Evolutionary conservation across 2,888 invertebrate genomes (phyloP), one percentile per base, ranked within the genome.

Genomic region (Leucophenga maculata): DNA sequence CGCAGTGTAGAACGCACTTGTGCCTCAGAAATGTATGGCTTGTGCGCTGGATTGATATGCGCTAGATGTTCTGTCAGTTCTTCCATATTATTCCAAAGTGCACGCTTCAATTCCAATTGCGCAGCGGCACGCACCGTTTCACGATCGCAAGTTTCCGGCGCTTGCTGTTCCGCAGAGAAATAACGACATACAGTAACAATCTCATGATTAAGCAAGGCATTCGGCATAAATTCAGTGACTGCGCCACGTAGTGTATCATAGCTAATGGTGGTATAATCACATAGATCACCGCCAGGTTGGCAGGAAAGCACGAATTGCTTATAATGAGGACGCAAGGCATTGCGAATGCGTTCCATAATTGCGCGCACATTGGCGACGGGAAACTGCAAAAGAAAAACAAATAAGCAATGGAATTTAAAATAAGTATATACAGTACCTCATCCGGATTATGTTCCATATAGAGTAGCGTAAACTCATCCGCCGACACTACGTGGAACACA

Each of bases 391-490:
- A 11, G 59, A 4, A 65, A 13, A 68, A 72, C n/a, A 46, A 55
- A 70, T 14, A 62, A 22, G 44, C 50, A 39, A 31, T n/a, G 26
- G 9, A 52, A 6, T 8, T 22, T n/a, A n/a, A n/a, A 6, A 39
- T 6, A 31, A 22, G 32, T 31, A 11, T 9, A 44, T 59, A 68
- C 59, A 78, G 83, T 9, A 95, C 96, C 91, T 95, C 91, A 69
- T 91, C 88, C 69, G 92, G 89, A 87, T 96, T 91, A 8, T 93
- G 85, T 87, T 97, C 97, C 96, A 97, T 94, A 84, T 95, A 97
- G 55, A 93, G 91, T 65, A 97, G 88, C 0, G 96, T 94, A 84
- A 95, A 97, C 82, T 95, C 94, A 86, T 98, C 97, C 1, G 96
- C 96, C 1, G 93, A 93, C 0, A 92, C 90, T 39, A 98, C 90